A percentile compares a stretch with the other conserved stretches of the same genome.
These are phyloP conservation scores for Matsumurasca onukii DNA, from an alignment of 1,140 invertebrate genomes.

Conservation along the genomic window DNA sequence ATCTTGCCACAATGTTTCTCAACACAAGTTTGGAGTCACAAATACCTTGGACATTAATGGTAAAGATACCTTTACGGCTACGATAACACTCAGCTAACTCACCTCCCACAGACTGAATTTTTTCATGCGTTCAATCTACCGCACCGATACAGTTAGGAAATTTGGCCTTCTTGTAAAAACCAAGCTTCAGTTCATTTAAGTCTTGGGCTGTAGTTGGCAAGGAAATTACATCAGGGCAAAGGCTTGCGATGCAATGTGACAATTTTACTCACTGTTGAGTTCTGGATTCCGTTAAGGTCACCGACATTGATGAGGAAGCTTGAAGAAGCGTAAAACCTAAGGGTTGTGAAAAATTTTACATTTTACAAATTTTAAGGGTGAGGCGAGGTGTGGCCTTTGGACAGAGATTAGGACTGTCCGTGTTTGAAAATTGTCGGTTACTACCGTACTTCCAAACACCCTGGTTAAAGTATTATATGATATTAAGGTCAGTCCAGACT, in stretches of 20 bases:
- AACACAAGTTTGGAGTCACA: background rate
- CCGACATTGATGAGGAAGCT: background rate
- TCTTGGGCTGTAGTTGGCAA: too few relatives aligned
- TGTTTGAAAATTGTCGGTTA: too few relatives aligned
- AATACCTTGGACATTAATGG: background rate
- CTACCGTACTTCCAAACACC: too few relatives aligned
- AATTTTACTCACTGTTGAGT: background rate
- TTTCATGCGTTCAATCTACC: background rate
- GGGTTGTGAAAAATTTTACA: conserved; percentile 1
- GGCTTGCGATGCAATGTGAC: background rate
- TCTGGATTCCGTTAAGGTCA: background rate
- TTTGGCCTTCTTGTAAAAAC: conserved; percentile 28
- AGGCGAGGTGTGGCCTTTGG: too few relatives aligned
- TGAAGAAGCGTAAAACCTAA: background rate
- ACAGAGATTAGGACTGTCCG: too few relatives aligned
- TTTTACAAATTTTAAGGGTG: conserved; percentile 34
- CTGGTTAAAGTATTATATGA: too few relatives aligned
- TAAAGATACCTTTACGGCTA: background rate
- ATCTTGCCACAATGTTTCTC: too few relatives aligned
- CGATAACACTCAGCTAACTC: background rate
- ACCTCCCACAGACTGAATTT: background rate
- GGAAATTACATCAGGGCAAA: background rate
- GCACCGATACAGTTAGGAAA: background rate
- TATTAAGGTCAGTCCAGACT: too few relatives aligned
- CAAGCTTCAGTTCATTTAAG: conserved; percentile 1